A percentile compares a stretch with the other conserved stretches of the same genome.
Evolutionary conservation across 2,113 vertebrate species (phyloP).

Genomic region (Brachirus orientalis): DNA sequence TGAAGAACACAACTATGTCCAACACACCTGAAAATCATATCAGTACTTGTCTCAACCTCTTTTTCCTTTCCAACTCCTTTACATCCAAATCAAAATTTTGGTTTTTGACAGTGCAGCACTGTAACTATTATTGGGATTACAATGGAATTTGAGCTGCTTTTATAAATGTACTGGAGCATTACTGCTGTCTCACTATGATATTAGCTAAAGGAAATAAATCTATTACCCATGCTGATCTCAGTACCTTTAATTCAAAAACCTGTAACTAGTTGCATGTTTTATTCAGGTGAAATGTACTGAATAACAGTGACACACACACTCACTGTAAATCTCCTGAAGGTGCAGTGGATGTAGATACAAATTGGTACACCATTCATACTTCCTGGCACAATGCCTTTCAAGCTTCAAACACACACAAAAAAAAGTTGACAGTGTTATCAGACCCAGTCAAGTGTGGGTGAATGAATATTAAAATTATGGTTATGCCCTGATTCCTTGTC

Average conservation of each 20-base stretch:
- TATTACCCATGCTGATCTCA: slow-evolving; percentile 15
- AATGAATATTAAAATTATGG: slow-evolving; percentile 52
- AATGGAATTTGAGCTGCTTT: neutral
- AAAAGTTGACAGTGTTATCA: slow-evolving; percentile 62
- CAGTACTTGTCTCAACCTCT: too few relatives aligned
- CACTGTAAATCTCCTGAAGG: slow-evolving; percentile 27
- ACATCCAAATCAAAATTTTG: neutral
- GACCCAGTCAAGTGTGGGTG: slow-evolving; percentile 55
- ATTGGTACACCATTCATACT: slow-evolving; percentile 16
- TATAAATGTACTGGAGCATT: neutral
- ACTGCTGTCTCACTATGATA: neutral
- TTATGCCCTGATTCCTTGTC: slow-evolving; percentile 48
- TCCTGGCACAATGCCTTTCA: slow-evolving; percentile 36
- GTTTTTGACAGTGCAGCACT: neutral
- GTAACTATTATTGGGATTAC: too few relatives aligned
- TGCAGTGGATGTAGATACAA: slow-evolving; percentile 33
- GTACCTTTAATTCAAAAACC: slow-evolving; percentile 21
- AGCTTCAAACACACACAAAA: slow-evolving; percentile 44
- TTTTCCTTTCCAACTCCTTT: too few relatives aligned
- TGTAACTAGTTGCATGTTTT: slow-evolving; percentile 30
- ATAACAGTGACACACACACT: slow-evolving; percentile 21
- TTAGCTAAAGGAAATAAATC: slow-evolving; percentile 21
- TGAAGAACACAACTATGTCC: too few relatives aligned
- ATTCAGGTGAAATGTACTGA: slow-evolving; percentile 11
- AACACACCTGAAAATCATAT: too few relatives aligned